Evolutionary conservation across 2,888 invertebrate genomes (phyloP).

Genomic region (Orthosia gothica): DNA sequence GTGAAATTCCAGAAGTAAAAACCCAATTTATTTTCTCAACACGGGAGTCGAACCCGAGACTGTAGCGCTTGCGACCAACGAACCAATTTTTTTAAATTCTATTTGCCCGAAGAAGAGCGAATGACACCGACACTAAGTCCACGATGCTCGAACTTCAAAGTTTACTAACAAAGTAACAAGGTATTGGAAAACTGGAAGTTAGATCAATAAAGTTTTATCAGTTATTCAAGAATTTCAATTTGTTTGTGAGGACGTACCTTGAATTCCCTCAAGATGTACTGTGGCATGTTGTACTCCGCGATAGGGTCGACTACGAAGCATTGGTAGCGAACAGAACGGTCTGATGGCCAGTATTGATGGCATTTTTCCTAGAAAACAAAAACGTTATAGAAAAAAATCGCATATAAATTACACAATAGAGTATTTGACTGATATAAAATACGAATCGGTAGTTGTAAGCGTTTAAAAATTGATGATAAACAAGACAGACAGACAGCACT

Average conservation of each 20-base stretch:
- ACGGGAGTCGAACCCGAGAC: neutral
- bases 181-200: conserved; percentile 55
- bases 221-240: conserved; percentile 56
- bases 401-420: neutral
- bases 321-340: conserved; percentile 98
- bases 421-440: too few relatives aligned
- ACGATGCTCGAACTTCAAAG: conserved; percentile 28
- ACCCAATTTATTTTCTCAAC: too few relatives aligned
- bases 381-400: neutral
- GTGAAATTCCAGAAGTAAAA: too few relatives aligned
- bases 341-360: conserved; percentile 99
- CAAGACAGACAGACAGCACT: too few relatives aligned
- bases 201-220: conserved; percentile 56
- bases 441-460: too few relatives aligned
- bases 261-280: conserved; percentile 99
- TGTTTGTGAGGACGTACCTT: conserved; percentile 91
- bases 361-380: conserved; percentile 96
- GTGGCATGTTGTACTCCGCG: conserved; percentile 99
- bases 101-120: conserved; percentile 23
- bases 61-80: neutral
- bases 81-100: neutral
- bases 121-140: conserved; percentile 40
- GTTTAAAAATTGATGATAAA: too few relatives aligned
- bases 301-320: conserved; percentile 99
- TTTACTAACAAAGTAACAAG: conserved; percentile 48